A percentile compares a stretch with the other conserved stretches of the same genome.
These are phyloP conservation scores for Oasisia sp. DNA, from an alignment of 2,888 invertebrate genomes.

Conservation along the genomic window DNA sequence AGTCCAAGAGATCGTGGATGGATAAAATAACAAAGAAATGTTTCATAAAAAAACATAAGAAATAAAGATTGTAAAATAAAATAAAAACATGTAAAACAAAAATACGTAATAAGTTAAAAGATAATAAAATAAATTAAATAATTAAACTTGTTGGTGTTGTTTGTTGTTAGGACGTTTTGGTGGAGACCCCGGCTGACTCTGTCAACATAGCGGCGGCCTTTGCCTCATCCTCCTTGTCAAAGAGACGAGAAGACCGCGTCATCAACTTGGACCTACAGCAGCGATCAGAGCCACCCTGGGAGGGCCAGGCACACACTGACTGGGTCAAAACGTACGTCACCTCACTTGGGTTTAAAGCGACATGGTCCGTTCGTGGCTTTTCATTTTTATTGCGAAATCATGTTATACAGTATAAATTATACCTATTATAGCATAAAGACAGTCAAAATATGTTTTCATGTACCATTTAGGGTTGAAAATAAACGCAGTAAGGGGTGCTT, in stretches of 20 bases:
- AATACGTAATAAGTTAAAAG: neutral
- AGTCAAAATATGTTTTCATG: too few species aligned
- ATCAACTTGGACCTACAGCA: constrained; percentile 55
- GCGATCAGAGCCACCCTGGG: constrained; percentile 59
- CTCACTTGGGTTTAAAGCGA: neutral
- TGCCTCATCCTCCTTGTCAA: constrained; percentile 58
- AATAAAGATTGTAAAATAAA: too few species aligned
- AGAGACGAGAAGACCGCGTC: constrained; percentile 51
- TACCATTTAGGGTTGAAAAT: too few species aligned
- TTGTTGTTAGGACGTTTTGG: constrained; percentile 52
- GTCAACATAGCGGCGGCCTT: constrained; percentile 55
- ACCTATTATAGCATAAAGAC: too few species aligned
- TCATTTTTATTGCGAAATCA: too few species aligned
- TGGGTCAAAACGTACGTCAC: constrained; percentile 61
- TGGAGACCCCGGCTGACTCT: constrained; percentile 56
- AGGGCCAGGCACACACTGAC: constrained; percentile 49
- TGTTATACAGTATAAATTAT: too few species aligned
- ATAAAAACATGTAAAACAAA: neutral
- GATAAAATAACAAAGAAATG: too few species aligned
- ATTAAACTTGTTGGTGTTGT: neutral
- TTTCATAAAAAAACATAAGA: too few species aligned
- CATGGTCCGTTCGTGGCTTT: too few species aligned
- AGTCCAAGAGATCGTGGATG: too few species aligned
- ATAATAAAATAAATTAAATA: neutral
- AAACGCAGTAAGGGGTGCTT: too few species aligned